Base-by-base conservation (phyloP, 1,140 invertebrate species). In the Lanistes nyassanus region DNA sequence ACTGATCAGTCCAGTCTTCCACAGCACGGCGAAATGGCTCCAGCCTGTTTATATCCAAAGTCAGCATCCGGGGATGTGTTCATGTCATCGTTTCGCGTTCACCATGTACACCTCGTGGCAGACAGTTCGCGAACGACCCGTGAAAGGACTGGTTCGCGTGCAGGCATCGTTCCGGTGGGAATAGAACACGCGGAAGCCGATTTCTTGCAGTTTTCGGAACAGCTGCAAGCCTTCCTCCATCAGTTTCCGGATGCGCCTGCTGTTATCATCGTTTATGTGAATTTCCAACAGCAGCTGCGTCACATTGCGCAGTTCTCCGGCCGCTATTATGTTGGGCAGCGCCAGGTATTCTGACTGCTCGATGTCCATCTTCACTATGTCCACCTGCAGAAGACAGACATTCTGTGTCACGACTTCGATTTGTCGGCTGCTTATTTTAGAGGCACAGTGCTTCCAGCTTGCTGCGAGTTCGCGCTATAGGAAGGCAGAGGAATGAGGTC, bases 361-460 rank as follows among this genome's bases (percentile, higher is more conserved):
- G 21, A 79, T 77, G 71, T 79, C 78, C 72, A 79, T 79, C 55
- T 79, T 79, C n/a, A 79, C 29, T 11, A 79, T 64, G 56, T 77
- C 68, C 13, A 77, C 64, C 36, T 47, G 42, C 9, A 47, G 19
- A 42, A 16, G 19, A 47, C 42, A 1, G 4, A 47, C 9, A 47
- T 9, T 42, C 5, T 42, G 39, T 42, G 39, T 6, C 5, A 42
- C 5, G 39, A 13, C 9, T 5, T 0, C 9, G 19, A 47, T 5
- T 16, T 47, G 5, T 16, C 5, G 1, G 5, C 1, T 13, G 19
- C 9, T 16, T 47, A 16, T 13, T 13, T 47, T 9, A 16, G 42
- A 5, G 19, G n/a, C n/a, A n/a, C n/a, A n/a, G n/a, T n/a, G n/a
- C n/a, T n/a, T n/a, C n/a, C n/a, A n/a, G n/a, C n/a, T n/a, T n/a